Conservation (phyloP, 2,888 invertebrate genomes). For the Noctua fimbriata region DNA sequence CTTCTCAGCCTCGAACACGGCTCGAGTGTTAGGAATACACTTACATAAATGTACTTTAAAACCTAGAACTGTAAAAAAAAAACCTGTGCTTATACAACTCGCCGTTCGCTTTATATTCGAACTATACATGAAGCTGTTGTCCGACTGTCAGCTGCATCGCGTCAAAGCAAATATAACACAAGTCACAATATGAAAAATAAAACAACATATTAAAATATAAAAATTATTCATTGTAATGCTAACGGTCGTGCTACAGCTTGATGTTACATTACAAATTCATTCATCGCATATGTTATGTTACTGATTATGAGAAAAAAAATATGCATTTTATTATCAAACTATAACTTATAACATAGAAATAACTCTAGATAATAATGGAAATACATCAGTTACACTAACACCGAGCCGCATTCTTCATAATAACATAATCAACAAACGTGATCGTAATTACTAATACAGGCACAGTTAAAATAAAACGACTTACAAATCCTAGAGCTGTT, state of each 20-base stretch:
- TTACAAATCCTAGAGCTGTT: slow-evolving; percentile 80
- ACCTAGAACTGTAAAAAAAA: slow-evolving; percentile 55
- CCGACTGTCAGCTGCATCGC: slow-evolving; percentile 47
- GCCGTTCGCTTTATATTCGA: slow-evolving; percentile 42
- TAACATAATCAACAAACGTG: slow-evolving; percentile 62
- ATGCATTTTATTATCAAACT: slow-evolving; percentile 63
- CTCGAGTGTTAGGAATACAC: slow-evolving; percentile 63
- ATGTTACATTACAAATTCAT: slow-evolving; percentile 47
- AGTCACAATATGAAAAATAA: slow-evolving; percentile 46
- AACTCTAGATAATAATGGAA: slow-evolving; percentile 67
- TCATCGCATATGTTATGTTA: slow-evolving; percentile 56
- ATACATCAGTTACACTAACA: slow-evolving; percentile 66
- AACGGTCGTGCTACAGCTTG: slow-evolving; percentile 57
- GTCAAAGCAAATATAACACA: slow-evolving; percentile 44
- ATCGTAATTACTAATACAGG: slow-evolving; percentile 65
- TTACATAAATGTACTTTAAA: slow-evolving; percentile 68
- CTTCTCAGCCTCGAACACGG: slow-evolving; percentile 55
- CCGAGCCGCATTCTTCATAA: slow-evolving; percentile 64
- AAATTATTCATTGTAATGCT: slow-evolving; percentile 36
- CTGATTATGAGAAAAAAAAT: slow-evolving; percentile 59
- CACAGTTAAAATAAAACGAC: slow-evolving; percentile 76
- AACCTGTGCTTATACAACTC: slow-evolving; percentile 43
- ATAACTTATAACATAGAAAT: slow-evolving; percentile 65
- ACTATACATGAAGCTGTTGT: slow-evolving; percentile 48
- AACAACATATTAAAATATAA: slow-evolving; percentile 47